These are phyloP conservation scores for Branchellion lobata DNA, from an alignment of 2,888 invertebrate species.

Conservation along the genomic window DNA sequence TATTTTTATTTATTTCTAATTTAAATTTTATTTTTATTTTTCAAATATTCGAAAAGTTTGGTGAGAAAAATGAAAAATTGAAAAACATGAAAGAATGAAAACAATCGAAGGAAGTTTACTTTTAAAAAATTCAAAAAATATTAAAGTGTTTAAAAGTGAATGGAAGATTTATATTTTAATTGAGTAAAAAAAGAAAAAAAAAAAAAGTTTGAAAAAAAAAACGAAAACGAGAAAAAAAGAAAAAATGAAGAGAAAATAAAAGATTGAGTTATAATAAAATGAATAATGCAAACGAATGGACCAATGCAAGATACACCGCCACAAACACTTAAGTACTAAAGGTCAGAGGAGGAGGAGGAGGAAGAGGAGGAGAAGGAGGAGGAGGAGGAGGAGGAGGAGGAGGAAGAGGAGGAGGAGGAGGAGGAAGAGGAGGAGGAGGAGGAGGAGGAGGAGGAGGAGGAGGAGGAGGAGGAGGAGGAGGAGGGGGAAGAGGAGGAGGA, in stretches of 20 bases:
- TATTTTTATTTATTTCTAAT: no score
- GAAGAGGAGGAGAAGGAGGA: not conserved
- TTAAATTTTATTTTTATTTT: no score
- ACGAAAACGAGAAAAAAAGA: not conserved
- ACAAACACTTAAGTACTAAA: not conserved
- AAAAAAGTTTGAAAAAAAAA: no score
- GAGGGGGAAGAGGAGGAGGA: not conserved
- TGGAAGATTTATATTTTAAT: no score
- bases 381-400: not conserved
- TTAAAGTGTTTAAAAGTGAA: no score
- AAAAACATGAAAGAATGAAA: no score
- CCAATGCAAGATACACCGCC: not conserved
- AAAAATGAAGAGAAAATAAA: not conserved
- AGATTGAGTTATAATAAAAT: not conserved
- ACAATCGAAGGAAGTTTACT: no score
- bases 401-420: not conserved
- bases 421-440: conserved; percentile 19
- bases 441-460: not conserved
- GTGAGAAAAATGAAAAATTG: no score
- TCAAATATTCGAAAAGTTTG: no score
- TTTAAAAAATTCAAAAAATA: no score
- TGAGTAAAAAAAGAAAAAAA: no score
- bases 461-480: not conserved
- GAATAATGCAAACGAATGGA: not conserved
- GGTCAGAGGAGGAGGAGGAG: not conserved